These are phyloP conservation scores for Coilia nasus DNA, from an alignment of 2,797 vertebrate species.

Conservation along the genomic window DNA sequence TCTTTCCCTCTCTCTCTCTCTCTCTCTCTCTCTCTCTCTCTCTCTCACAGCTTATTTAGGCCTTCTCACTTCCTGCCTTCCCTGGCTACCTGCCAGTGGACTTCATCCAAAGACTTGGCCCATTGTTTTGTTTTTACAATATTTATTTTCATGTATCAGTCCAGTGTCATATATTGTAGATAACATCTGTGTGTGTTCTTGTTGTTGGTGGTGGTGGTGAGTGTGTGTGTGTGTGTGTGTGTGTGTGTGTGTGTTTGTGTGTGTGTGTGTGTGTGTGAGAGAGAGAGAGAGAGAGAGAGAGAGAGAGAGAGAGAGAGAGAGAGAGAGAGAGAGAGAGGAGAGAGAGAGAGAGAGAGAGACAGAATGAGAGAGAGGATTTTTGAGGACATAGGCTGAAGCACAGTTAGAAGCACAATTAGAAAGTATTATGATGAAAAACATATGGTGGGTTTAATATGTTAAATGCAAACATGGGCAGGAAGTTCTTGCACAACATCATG, in stretches of 20 bases:
- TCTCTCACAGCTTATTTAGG: background rate
- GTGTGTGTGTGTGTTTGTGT: background rate
- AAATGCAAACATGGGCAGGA: background rate
- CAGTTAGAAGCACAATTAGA: too few species aligned
- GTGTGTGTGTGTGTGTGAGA: background rate
- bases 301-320: too few species aligned
- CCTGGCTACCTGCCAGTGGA: slow-evolving; percentile 12
- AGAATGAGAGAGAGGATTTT: too few species aligned
- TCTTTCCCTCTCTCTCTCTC: background rate
- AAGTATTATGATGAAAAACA: too few species aligned
- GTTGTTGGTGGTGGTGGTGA: too few species aligned
- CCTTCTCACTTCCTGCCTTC: slow-evolving; percentile 37
- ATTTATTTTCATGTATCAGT: background rate
- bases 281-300: background rate
- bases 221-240: slow-evolving; percentile 1
- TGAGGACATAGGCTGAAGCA: too few species aligned
- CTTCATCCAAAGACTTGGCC: background rate
- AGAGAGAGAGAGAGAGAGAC: too few species aligned
- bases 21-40: background rate
- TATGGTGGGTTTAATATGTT: background rate
- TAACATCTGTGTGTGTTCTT: background rate
- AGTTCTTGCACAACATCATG: background rate
- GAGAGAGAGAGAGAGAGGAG: too few species aligned
- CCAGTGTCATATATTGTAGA: background rate
- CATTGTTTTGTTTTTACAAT: background rate